Evolutionary conservation across 2,113 vertebrate genomes (phyloP).

Genomic region (Progne subis): DNA sequence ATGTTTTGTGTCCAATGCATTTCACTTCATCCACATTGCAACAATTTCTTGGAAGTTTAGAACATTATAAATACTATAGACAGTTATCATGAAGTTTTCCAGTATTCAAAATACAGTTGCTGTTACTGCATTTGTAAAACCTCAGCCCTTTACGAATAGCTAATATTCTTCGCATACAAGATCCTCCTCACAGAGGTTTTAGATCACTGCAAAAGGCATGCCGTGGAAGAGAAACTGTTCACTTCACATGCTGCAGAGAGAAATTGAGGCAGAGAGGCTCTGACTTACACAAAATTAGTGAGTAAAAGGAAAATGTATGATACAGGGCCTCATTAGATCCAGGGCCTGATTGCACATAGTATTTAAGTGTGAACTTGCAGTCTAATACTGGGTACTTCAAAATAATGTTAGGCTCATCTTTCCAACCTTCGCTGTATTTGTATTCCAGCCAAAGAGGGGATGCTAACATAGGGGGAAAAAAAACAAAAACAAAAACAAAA

Average conservation of each 20-base stretch:
- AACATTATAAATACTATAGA: neutral
- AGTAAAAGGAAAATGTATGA: neutral
- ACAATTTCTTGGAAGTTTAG: neutral
- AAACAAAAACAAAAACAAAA: neutral
- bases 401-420: neutral
- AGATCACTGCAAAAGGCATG: neutral
- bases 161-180: rapidly evolving
- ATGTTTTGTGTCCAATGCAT: neutral
- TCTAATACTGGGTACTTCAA: neutral
- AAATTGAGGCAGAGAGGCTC: neutral
- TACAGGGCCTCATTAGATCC: neutral
- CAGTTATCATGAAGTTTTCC: neutral
- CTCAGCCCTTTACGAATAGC: neutral
- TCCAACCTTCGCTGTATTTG: neutral
- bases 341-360: neutral
- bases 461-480: rapidly evolving
- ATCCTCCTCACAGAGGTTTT: neutral
- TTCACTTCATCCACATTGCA: neutral
- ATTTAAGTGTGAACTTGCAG: neutral
- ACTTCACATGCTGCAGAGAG: neutral
- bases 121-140: neutral
- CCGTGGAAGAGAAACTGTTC: neutral
- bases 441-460: neutral
- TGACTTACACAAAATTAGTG: neutral
- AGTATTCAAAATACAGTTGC: neutral